A percentile compares a stretch with the other conserved stretches of the same genome.
Evolutionary conservation across 2,797 vertebrate species (phyloP).

Genomic region (Nannoperca obscura): DNA sequence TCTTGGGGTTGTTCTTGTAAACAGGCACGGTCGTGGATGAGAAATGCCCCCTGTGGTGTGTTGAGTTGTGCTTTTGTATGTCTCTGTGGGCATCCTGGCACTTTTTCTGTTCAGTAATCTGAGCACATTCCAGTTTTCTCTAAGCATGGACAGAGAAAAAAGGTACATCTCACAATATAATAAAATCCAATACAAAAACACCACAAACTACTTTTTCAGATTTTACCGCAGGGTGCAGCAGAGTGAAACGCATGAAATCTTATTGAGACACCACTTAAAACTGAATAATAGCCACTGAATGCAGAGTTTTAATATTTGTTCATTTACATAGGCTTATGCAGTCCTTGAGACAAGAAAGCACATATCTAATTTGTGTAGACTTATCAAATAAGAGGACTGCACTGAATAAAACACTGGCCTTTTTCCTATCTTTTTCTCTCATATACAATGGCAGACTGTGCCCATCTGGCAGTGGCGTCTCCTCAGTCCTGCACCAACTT

Average conservation of each 20-base stretch:
- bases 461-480: slow-evolving; percentile 31
- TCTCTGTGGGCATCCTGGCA: slow-evolving; percentile 61
- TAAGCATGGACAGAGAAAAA: slow-evolving; percentile 11
- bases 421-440: background rate
- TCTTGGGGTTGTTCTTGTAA: slow-evolving; percentile 52
- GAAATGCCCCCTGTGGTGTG: slow-evolving; percentile 47
- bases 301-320: slow-evolving; percentile 17
- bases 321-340: background rate
- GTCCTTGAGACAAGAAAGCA: background rate
- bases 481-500: slow-evolving; percentile 52
- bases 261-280: slow-evolving; percentile 13
- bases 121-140: slow-evolving; percentile 52
- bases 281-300: slow-evolving; percentile 13
- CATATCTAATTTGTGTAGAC: slow-evolving; percentile 9
- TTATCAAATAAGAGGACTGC: slow-evolving; percentile 17
- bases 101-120: slow-evolving; percentile 54
- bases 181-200: slow-evolving; percentile 14
- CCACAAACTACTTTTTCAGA: background rate
- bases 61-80: slow-evolving; percentile 53
- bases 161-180: slow-evolving; percentile 6
- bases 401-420: background rate
- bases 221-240: background rate
- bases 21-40: slow-evolving; percentile 47
- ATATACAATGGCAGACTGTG: slow-evolving; percentile 10
- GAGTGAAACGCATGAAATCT: background rate